Evolutionary conservation across 1,140 invertebrate species (phyloP).

Genomic region (Trinorchestia longiramus): DNA sequence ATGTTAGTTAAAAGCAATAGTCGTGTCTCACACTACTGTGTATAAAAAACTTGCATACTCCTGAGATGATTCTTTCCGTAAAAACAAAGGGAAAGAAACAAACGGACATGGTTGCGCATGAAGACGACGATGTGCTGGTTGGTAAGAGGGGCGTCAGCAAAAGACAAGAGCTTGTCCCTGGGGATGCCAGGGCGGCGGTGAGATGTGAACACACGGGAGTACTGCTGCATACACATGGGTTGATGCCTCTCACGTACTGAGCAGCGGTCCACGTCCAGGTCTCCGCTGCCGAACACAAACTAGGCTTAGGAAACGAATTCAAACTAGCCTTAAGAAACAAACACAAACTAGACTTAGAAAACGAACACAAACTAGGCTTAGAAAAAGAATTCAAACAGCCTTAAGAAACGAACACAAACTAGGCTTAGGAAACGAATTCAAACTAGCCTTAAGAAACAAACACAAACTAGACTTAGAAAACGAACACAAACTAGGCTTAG

Average conservation of each 20-base stretch:
- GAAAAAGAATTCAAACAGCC: too few species aligned
- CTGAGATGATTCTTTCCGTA: neutral
- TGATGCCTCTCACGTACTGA: slow-evolving; percentile 89
- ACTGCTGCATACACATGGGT: slow-evolving; percentile 95
- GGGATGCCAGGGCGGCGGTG: slow-evolving; percentile 85
- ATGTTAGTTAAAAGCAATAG: neutral
- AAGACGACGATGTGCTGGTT: slow-evolving; percentile 87
- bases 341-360: too few species aligned
- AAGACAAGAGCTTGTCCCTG: slow-evolving; percentile 73
- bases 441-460: too few species aligned
- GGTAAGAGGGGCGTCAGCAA: slow-evolving; percentile 56
- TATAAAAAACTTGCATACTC: neutral
- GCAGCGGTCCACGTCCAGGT: slow-evolving; percentile 83
- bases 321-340: too few species aligned
- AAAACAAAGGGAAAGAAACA: too few species aligned
- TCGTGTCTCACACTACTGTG: neutral
- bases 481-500: too few species aligned
- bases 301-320: too few species aligned
- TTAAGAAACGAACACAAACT: too few species aligned
- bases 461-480: too few species aligned
- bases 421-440: too few species aligned
- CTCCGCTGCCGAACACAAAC: slow-evolving; percentile 73
- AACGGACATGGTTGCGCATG: slow-evolving; percentile 76
- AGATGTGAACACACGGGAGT: slow-evolving; percentile 90
- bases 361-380: too few species aligned